Evolutionary conservation across 2,888 invertebrate genomes (phyloP), one percentile per base, ranked within the genome.

Genomic region (Thereva nobilitata): DNA sequence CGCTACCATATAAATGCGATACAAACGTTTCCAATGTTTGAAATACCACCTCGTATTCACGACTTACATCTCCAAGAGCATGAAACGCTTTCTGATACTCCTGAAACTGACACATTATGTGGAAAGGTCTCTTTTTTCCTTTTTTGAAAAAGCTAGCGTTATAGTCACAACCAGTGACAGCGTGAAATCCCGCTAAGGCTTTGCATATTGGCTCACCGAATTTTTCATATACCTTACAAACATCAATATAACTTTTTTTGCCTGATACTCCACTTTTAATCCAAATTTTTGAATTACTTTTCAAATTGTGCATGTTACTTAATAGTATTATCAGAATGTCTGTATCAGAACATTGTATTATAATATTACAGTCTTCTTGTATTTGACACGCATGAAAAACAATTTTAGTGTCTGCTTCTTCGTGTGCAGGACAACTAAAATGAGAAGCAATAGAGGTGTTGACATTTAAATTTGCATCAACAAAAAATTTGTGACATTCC

Each of bases 401-500:
- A 8, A 63, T 53, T 53, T 64, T 53, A 7, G 64, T 64, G 34
- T 64, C 55, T n/a, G 55, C 40, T 55, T 55, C 55, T 55, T 55
- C 55, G 23, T 65, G 65, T 4, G 55, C 45, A 55, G 55, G 10
- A 65, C 64, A 64, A 10, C 5, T 12, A 6, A 54, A 47, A 47
- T 44, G 35, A 4, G 12, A 37, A 3, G 54, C 65, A 8, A 45
- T 47, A 9, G 12, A 45, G 55, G 49, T 68, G 37, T 12, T 42
- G 45, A 69, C 67, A 68, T 35, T 57, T 8, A 56, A 66, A 57
- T 68, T 40, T n/a, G n/a, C n/a, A n/a, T 23, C n/a, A 2, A 64
- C 57, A 68, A 65, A 5, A 64, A 63, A 70, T 45, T 65, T 57
- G 23, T 70, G 63, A 66, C 68, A 68, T 1, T 56, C 34, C 10